These are phyloP conservation scores for Turnix velox DNA, from an alignment of 2,113 vertebrate species.

Conservation along the genomic window DNA sequence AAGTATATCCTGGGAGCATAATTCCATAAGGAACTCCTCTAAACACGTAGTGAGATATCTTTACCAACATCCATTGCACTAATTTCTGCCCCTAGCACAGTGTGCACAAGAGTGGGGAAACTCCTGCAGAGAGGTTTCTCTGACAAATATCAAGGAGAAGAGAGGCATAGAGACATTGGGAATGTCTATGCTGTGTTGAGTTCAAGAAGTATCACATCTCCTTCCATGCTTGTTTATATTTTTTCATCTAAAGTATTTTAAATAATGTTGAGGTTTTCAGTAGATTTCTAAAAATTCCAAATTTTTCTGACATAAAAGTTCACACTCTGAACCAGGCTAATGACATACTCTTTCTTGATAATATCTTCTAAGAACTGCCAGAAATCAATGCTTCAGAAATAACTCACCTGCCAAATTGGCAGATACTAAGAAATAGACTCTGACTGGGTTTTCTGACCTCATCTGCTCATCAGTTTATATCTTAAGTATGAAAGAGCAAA, in stretches of 20 bases:
- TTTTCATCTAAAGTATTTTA: not conserved
- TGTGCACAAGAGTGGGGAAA: not conserved
- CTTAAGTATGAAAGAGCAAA: slow-evolving; percentile 20
- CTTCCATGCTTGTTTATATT: not conserved
- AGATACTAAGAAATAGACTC: not conserved
- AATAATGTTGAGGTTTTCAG: not conserved
- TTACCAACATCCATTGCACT: not conserved
- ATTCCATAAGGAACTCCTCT: not conserved
- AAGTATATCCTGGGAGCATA: not conserved
- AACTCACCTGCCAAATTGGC: not conserved
- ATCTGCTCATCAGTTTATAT: not conserved
- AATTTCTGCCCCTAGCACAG: not conserved
- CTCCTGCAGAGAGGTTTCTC: not conserved
- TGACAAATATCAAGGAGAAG: not conserved
- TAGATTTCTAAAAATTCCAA: not conserved
- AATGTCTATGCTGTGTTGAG: not conserved
- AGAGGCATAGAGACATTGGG: not conserved
- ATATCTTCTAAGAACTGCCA: not conserved
- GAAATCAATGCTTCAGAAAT: not conserved
- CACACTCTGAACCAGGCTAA: not conserved
- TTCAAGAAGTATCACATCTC: not conserved
- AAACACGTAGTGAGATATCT: not conserved
- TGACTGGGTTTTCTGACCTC: not conserved
- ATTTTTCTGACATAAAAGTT: not conserved
- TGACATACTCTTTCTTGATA: not conserved